These are phyloP conservation scores for Lycopodina hypogea DNA, from an alignment of 37 sponge, comb jelly and placozoan species.

Conservation along the genomic window DNA sequence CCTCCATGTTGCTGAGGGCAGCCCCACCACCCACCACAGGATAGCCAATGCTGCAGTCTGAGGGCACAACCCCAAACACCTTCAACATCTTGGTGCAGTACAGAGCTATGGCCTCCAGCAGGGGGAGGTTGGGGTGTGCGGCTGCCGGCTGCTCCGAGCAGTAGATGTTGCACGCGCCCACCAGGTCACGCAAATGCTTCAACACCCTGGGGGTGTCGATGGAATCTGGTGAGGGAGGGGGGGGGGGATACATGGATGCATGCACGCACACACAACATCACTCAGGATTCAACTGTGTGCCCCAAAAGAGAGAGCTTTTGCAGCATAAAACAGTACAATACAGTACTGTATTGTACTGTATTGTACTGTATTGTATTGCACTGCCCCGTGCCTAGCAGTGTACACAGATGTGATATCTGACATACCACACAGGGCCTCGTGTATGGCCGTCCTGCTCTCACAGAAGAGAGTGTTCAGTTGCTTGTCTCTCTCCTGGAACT, in stretches of 20 bases:
- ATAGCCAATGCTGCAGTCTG: constrained; percentile 41
- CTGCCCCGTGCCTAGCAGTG: too few species aligned
- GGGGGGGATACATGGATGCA: not conserved
- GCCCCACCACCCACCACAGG: not conserved
- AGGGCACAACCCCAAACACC: constrained; percentile 62
- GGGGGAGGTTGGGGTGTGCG: constrained; percentile 24
- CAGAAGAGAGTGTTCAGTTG: constrained; percentile 46
- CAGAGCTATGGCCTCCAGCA: constrained; percentile 36
- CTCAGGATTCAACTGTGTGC: too few species aligned
- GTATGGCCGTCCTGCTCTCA: constrained; percentile 38
- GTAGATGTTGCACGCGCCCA: constrained; percentile 59
- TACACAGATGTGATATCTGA: too few species aligned
- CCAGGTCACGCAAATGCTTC: constrained; percentile 68
- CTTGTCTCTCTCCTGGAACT: constrained; percentile 62
- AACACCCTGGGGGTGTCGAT: constrained; percentile 83
- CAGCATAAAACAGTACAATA: too few species aligned
- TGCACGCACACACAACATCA: not conserved
- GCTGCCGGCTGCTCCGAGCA: constrained; percentile 26
- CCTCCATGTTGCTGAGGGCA: constrained; percentile 23
- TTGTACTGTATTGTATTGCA: too few species aligned
- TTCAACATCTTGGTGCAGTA: constrained; percentile 52
- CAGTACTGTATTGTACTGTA: too few species aligned
- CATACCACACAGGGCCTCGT: constrained; percentile 78
- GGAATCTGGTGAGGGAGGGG: too few species aligned
- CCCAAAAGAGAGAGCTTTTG: too few species aligned